These are phyloP conservation scores for Drosophila triauraria DNA, from an alignment of 1,140 invertebrate genomes.

Conservation along the genomic window DNA sequence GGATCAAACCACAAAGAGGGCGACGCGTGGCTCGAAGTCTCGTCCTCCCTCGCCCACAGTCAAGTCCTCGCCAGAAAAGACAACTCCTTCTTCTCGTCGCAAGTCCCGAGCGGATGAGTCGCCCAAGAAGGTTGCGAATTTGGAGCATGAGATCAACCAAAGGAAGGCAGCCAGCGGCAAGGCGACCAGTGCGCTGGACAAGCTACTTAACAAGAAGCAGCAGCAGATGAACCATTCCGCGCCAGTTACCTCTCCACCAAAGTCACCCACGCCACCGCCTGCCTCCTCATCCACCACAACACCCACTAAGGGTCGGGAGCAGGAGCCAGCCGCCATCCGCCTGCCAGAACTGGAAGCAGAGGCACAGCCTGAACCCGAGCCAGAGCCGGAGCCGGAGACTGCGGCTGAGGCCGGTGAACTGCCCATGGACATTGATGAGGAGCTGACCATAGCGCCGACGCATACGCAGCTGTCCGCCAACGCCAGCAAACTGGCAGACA, in stretches of 20 bases:
- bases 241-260: conserved; percentile 5
- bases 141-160: conserved; percentile 77
- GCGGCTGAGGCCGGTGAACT: conserved; percentile 64
- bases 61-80: conserved; percentile 51
- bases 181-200: conserved; percentile 67
- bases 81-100: conserved; percentile 17
- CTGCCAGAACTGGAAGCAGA: conserved; percentile 1
- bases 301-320: conserved; percentile 8
- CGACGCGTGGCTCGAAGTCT: conserved; percentile 74
- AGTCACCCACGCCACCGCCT: conserved; percentile 6
- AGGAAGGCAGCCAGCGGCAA: conserved; percentile 71
- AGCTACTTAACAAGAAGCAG: conserved; percentile 76
- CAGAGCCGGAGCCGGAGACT: conserved; percentile 10
- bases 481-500: conserved; percentile 66
- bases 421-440: conserved; percentile 82
- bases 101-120: conserved; percentile 64
- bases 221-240: conserved; percentile 63
- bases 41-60: conserved; percentile 56
- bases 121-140: conserved; percentile 61
- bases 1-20: conserved; percentile 48
- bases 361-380: conserved; percentile 5
- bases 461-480: conserved; percentile 68
- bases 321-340: neutral
- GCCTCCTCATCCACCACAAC: neutral
- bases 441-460: conserved; percentile 75